Evolutionary conservation across 2,888 invertebrate genomes (phyloP).

Genomic region (Cactoblastis cactorum): DNA sequence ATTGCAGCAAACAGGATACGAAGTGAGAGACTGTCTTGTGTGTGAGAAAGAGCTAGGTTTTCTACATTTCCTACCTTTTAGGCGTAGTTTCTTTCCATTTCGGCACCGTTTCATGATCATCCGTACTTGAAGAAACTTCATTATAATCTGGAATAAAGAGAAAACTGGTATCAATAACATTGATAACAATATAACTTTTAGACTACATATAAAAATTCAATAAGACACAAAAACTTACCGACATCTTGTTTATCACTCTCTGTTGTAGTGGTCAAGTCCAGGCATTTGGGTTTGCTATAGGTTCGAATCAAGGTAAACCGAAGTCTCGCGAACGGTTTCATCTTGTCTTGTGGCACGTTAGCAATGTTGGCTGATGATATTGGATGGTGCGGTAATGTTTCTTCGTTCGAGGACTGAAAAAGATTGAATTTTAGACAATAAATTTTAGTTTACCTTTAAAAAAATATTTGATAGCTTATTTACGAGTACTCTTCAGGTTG

Average conservation of each 20-base stretch:
- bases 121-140: not conserved
- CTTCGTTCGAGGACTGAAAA: conserved; percentile 61
- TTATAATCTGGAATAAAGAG: not conserved
- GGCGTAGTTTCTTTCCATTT: not conserved
- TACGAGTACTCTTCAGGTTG: too few relatives aligned
- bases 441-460: too few relatives aligned
- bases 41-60: not conserved
- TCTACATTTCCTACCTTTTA: not conserved
- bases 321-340: conserved; percentile 59
- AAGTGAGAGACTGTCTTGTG: too few relatives aligned
- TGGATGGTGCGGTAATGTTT: conserved; percentile 59
- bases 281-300: conserved; percentile 29
- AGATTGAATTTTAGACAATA: not conserved
- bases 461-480: too few relatives aligned
- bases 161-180: not conserved
- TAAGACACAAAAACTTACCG: not conserved
- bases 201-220: too few relatives aligned
- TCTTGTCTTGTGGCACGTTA: conserved; percentile 35
- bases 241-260: not conserved
- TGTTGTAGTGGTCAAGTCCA: conserved; percentile 17
- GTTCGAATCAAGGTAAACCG: conserved; percentile 52
- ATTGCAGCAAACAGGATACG: too few relatives aligned
- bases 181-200: not conserved
- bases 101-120: not conserved
- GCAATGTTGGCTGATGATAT: conserved; percentile 44